Evolutionary conservation across 2,113 vertebrate species (phyloP), one percentile per base, ranked within the genome.

Genomic region (Eulemur rufifrons): DNA sequence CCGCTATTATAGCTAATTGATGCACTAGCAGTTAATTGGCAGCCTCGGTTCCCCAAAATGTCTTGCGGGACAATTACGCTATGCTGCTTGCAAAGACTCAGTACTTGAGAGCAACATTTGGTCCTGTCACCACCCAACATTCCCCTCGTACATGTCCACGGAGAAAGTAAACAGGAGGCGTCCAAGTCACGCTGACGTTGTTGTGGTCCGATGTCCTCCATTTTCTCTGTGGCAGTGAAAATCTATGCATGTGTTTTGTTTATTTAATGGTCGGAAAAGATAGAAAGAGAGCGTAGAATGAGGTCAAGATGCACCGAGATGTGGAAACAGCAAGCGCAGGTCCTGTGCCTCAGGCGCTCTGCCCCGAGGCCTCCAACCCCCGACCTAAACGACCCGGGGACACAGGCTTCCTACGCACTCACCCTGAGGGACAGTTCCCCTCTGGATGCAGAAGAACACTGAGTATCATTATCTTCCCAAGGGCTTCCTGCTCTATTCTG

Each of bases 1-100:
- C 52, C 29, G 96, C 96, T 66, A 73, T 97, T 97, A 85, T 71
- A 64, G 86, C 97, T 97, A 98, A 97, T 97, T 98, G 97, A 90
- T 84, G 86, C 89, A 94, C 95, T 87, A 37, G 94, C 76, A 85
- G 94, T 81, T 97, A 97, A 97, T 97, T 95, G 95, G 96, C 56
- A 97, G 96, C 97, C 97, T 97, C 73, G 89, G 45, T 83, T 82
- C 97, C 87, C 93, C 86, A 81, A 94, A 94, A 89, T 59, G 95
- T 94, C 89, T 39, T 83, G 85, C 89, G 95, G 97, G 96, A 98
- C 97, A 95, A 97, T 97, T 95, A 97, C 0, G 45, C 71, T 68
- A 95, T 17, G 64, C 81, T 9, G 96, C 86, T 95, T 93, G 89
- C 89, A 89, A 91, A 83, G 93, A 59, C 59, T 42, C 39, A 0